Conservation (phyloP, 2,888 invertebrate genomes). For the Carcina quercana region DNA sequence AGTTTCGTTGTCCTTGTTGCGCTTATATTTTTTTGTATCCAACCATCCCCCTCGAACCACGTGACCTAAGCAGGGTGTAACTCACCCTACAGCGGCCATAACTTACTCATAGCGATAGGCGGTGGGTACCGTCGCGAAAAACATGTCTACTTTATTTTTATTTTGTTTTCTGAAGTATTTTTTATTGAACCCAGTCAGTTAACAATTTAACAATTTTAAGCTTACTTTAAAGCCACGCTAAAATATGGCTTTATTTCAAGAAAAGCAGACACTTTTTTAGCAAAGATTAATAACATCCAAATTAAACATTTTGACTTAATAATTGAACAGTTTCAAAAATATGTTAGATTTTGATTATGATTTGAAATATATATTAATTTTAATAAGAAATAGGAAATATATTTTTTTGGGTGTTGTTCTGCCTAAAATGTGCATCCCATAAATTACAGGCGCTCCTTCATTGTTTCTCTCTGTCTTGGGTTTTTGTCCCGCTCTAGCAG, state of each 20-base stretch:
- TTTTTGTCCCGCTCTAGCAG: conserved; percentile 44
- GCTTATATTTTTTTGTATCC: conserved; percentile 33
- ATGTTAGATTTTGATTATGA: too few relatives aligned
- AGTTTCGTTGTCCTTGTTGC: conserved; percentile 48
- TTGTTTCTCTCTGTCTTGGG: conserved; percentile 53
- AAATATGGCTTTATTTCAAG: too few relatives aligned
- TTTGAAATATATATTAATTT: too few relatives aligned
- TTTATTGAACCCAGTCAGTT: conserved; percentile 19
- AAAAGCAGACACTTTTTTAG: too few relatives aligned
- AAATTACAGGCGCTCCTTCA: conserved; percentile 63
- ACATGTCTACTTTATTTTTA: conserved; percentile 47
- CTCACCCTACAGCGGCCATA: conserved; percentile 74
- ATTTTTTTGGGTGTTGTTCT: conserved; percentile 64
- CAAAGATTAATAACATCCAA: too few relatives aligned
- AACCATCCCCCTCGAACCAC: conserved; percentile 59
- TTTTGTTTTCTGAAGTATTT: conserved; percentile 40
- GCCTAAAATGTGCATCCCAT: conserved; percentile 71
- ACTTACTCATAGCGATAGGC: conserved; percentile 74
- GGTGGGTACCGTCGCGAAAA: conserved; percentile 68
- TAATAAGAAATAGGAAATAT: conserved; percentile 30
- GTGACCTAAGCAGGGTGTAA: conserved; percentile 75
- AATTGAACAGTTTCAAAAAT: too few relatives aligned
- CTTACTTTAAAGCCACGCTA: too few relatives aligned
- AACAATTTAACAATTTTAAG: too few relatives aligned
- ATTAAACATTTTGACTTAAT: too few relatives aligned